phyloP scores from a whole-genome alignment of 2,113 vertebrate genomes.

The Prunella himalayana region DNA sequence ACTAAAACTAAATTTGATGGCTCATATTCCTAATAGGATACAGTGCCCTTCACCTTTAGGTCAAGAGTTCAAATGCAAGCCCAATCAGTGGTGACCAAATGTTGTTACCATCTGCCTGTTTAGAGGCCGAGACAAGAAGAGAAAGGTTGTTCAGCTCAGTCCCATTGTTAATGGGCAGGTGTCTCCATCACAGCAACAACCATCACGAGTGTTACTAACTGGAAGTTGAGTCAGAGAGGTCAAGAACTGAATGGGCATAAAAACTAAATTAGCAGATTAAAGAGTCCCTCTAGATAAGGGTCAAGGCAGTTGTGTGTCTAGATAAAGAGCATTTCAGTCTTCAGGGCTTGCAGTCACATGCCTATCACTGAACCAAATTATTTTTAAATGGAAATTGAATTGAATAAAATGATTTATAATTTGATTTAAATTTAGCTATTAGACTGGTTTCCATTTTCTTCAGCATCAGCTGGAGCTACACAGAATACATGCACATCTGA shows the following conservation, averaged over 20 bases:
- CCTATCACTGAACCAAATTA: slow-evolving; percentile 27
- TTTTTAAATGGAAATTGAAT: slow-evolving; percentile 58
- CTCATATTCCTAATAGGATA: slow-evolving; percentile 28
- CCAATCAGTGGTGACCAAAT: slow-evolving; percentile 35
- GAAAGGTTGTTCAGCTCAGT: slow-evolving; percentile 15
- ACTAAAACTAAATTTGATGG: slow-evolving; percentile 4
- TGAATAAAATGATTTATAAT: slow-evolving; percentile 22
- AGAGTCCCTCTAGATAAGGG: slow-evolving; percentile 31
- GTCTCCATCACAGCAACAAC: slow-evolving; percentile 20
- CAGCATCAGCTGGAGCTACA: not conserved
- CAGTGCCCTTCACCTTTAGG: slow-evolving; percentile 3
- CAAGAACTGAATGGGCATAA: slow-evolving; percentile 43
- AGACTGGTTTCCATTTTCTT: not conserved
- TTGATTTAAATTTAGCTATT: slow-evolving; percentile 47
- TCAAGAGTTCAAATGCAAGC: slow-evolving; percentile 40
- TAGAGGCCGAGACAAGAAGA: slow-evolving; percentile 4
- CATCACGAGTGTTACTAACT: not conserved
- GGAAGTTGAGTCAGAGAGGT: slow-evolving; percentile 44
- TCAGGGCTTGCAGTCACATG: slow-evolving; percentile 11
- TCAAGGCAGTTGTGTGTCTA: slow-evolving; percentile 26
- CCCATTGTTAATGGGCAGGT: slow-evolving; percentile 34
- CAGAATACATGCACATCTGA: not conserved
- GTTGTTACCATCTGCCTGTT: slow-evolving; percentile 50
- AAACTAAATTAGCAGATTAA: slow-evolving; percentile 49
- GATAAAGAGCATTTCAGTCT: slow-evolving; percentile 48